Conservation (phyloP, 2,888 invertebrate genomes). For the Trissolcus brochymenae region DNA sequence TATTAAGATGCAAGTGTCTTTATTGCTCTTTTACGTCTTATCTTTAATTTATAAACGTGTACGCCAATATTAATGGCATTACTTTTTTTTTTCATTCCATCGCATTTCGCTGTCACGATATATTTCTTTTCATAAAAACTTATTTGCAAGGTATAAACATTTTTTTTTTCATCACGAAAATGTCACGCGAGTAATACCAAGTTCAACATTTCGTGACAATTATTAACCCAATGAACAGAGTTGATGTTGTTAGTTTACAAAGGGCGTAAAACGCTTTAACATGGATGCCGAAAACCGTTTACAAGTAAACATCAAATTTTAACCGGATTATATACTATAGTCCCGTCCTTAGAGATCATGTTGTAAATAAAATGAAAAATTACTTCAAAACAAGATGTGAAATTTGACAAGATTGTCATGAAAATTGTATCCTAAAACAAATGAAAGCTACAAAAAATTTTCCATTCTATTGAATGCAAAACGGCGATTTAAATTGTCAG, state of each 20-base stretch:
- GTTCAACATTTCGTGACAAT: conserved; percentile 24
- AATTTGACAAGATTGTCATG: background rate
- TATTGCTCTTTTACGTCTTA: conserved; percentile 7
- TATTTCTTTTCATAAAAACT: conserved; percentile 10
- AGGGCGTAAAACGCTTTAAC: conserved; percentile 35
- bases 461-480: background rate
- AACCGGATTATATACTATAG: conserved; percentile 4
- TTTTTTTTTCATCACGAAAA: conserved; percentile 26
- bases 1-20: conserved; percentile 1
- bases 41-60: background rate
- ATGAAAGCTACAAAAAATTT: background rate
- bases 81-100: background rate
- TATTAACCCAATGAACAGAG: conserved; percentile 39
- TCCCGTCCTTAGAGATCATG: background rate
- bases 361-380: conserved; percentile 18
- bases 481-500: background rate
- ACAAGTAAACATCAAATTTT: conserved; percentile 33
- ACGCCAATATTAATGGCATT: background rate
- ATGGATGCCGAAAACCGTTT: conserved; percentile 25
- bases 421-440: background rate
- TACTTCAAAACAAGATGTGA: conserved; percentile 2
- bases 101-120: background rate
- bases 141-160: conserved; percentile 4
- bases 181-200: conserved; percentile 18
- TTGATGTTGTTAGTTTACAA: conserved; percentile 42